phyloP scores from a whole-genome alignment of 2,797 vertebrate genomes.

The Bradypus variegatus region DNA sequence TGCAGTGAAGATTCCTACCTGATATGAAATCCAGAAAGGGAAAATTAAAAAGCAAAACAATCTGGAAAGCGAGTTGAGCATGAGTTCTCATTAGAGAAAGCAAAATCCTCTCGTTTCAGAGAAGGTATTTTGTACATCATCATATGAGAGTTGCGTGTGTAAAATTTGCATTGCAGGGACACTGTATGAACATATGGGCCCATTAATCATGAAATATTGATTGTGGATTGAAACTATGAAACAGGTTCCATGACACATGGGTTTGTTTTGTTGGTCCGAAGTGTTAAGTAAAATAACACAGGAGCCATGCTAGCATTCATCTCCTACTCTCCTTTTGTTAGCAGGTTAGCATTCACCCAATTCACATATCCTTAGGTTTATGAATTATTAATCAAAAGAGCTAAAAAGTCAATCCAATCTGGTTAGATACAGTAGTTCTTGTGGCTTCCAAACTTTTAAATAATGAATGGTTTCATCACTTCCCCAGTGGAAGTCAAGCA shows the following conservation, averaged over 20 bases:
- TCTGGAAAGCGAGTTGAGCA: rapidly evolving
- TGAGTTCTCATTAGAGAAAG: neutral
- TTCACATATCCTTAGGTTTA: constrained; percentile 71
- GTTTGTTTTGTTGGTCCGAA: constrained; percentile 67
- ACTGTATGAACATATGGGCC: constrained; percentile 19
- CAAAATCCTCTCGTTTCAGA: neutral
- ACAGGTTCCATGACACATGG: constrained; percentile 56
- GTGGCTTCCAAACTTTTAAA: constrained; percentile 79
- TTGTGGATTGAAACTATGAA: constrained; percentile 60
- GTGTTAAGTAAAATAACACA: constrained; percentile 73
- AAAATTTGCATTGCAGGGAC: neutral
- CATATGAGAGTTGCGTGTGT: neutral
- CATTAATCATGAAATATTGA: constrained; percentile 77
- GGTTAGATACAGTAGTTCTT: constrained; percentile 75
- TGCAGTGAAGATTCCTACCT: neutral
- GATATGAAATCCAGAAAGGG: neutral
- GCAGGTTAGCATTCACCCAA: constrained; percentile 72
- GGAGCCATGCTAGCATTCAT: constrained; percentile 69
- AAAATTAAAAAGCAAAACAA: neutral
- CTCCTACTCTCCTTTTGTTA: constrained; percentile 69
- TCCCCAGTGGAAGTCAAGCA: constrained; percentile 73
- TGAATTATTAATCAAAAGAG: constrained; percentile 82
- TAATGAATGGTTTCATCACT: constrained; percentile 79
- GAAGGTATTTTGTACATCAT: neutral
- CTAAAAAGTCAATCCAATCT: constrained; percentile 81